These are phyloP conservation scores for Drosophila rubida DNA, from an alignment of 2,888 invertebrate genomes.

Conservation along the genomic window DNA sequence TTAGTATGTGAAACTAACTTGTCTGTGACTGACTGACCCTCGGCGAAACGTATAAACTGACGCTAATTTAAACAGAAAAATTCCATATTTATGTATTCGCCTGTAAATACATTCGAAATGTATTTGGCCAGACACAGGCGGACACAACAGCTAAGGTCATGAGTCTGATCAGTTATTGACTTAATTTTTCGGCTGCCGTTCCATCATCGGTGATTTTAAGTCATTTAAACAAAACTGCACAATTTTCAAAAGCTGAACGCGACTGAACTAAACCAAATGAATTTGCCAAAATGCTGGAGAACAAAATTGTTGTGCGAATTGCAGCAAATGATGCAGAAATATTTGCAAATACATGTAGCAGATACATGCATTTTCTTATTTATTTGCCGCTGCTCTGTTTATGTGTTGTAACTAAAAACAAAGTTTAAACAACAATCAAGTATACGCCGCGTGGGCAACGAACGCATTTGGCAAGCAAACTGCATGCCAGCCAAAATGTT, in stretches of 20 bases:
- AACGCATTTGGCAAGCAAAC: conserved; percentile 45
- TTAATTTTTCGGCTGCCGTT: conserved; percentile 62
- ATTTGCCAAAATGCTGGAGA: conserved; percentile 9
- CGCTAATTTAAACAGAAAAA: conserved; percentile 63
- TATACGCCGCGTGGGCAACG: conserved; percentile 59
- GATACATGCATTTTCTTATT: conserved; percentile 32
- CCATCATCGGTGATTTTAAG: conserved; percentile 59
- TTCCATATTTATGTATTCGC: conserved; percentile 29
- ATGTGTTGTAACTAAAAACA: conserved; percentile 54
- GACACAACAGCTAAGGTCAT: conserved; percentile 52
- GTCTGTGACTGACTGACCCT: conserved; percentile 36
- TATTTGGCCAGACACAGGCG: conserved; percentile 19
- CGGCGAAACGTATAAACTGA: conserved; percentile 37
- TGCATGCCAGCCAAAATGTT: conserved; percentile 22
- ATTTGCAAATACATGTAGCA: conserved; percentile 35
- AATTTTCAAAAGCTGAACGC: conserved; percentile 32
- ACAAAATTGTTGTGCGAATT: conserved; percentile 46
- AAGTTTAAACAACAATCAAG: conserved; percentile 61
- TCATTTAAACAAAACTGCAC: conserved; percentile 66
- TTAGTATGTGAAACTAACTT: conserved; percentile 8
- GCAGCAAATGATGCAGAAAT: conserved; percentile 55
- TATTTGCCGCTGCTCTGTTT: conserved; percentile 40
- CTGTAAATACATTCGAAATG: conserved; percentile 5
- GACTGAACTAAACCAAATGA: neutral
- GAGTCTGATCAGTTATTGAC: conserved; percentile 65